Conservation (phyloP, 2,113 vertebrate species). For the Eudyptes chrysolophus region DNA sequence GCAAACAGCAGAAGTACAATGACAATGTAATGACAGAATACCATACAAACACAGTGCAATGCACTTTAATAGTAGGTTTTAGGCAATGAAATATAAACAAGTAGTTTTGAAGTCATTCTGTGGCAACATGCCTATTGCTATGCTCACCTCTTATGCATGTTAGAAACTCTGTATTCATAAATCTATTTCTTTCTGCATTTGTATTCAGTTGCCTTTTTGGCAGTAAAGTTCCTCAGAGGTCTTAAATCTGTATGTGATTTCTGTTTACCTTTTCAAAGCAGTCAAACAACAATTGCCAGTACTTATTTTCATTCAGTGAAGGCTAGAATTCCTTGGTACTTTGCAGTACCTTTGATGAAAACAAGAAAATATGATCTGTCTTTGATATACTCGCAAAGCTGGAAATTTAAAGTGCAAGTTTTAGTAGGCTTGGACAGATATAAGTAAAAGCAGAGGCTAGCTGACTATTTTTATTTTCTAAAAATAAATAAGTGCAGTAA, state of each 20-base stretch:
- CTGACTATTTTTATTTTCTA: not conserved
- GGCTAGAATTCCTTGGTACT: not conserved
- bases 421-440: not conserved
- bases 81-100: not conserved
- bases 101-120: not conserved
- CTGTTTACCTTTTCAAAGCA: not conserved
- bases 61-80: not conserved
- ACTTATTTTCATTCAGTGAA: not conserved
- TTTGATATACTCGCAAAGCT: not conserved
- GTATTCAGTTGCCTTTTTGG: not conserved
- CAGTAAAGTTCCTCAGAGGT: not conserved
- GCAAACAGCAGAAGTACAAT: not conserved
- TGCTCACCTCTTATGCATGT: not conserved
- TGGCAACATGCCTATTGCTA: not conserved
- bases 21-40: not conserved
- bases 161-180: not conserved
- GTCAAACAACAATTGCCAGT: not conserved
- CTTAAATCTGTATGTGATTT: not conserved
- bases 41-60: not conserved
- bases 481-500: not conserved
- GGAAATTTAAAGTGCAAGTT: not conserved
- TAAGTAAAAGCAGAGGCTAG: not conserved
- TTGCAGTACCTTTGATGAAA: not conserved
- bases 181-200: not conserved
- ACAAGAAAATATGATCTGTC: not conserved